Conservation (phyloP, 2,888 invertebrate species). For the Cephus pygmeus region DNA sequence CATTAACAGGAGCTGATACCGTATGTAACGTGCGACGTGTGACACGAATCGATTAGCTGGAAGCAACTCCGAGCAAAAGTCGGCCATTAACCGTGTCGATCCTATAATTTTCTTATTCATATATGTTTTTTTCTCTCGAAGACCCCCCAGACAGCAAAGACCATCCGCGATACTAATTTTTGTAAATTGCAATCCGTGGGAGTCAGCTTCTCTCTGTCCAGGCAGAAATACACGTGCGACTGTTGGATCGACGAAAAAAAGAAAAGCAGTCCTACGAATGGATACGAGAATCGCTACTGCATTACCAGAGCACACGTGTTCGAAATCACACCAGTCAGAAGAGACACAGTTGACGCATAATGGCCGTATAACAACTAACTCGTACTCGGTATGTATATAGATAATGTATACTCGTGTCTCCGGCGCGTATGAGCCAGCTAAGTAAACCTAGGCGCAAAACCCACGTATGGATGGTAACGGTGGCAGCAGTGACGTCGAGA, state of each 20-base stretch:
- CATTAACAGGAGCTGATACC: conserved; percentile 31
- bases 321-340: not conserved
- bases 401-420: conserved; percentile 21
- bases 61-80: conserved; percentile 3
- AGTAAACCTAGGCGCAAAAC: conserved; percentile 34
- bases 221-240: not conserved
- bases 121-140: not conserved
- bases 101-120: not conserved
- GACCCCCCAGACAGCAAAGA: not conserved
- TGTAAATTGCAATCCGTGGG: not conserved
- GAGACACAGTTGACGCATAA: not conserved
- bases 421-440: conserved; percentile 28
- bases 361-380: conserved; percentile 24
- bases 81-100: not conserved
- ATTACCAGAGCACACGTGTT: not conserved
- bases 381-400: conserved; percentile 15
- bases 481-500: conserved; percentile 3
- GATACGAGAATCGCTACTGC: conserved; percentile 4
- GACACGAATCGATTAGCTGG: conserved; percentile 22
- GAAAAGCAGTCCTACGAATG: not conserved
- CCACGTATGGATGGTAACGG: conserved; percentile 40
- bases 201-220: not conserved
- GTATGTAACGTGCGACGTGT: conserved; percentile 5
- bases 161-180: not conserved
- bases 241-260: not conserved